These are phyloP conservation scores for Microctenopoma steveboyesi DNA, from an alignment of 2,797 vertebrate species.

Conservation along the genomic window DNA sequence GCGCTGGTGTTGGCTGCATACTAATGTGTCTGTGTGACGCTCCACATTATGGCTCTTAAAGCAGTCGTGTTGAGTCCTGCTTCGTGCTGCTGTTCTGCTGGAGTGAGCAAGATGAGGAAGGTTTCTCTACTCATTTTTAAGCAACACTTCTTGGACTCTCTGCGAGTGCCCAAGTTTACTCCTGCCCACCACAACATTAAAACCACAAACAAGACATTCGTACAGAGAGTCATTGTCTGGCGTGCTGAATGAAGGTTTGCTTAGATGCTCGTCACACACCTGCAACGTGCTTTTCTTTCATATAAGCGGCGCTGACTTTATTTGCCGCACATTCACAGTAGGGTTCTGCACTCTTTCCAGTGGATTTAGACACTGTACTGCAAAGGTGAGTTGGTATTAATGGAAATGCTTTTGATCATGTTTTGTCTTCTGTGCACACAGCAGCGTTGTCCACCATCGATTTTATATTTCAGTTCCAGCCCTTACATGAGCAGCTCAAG, in stretches of 20 bases:
- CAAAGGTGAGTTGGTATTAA: constrained; percentile 21
- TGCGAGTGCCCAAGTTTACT: no score
- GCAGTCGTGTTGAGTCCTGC: constrained; percentile 7
- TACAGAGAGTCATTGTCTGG: not conserved
- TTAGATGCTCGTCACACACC: not conserved
- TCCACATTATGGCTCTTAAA: constrained; percentile 24
- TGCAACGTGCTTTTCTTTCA: not conserved
- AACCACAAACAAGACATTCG: not conserved
- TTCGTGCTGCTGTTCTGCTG: not conserved
- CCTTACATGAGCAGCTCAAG: constrained; percentile 28
- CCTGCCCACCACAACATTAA: no score
- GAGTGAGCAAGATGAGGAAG: not conserved
- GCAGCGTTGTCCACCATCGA: constrained; percentile 5
- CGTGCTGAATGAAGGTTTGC: not conserved
- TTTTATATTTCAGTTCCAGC: constrained; percentile 29
- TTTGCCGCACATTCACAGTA: not conserved
- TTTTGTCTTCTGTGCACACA: constrained; percentile 24
- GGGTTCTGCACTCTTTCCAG: constrained; percentile 1
- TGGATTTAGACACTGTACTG: not conserved
- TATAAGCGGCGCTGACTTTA: not conserved
- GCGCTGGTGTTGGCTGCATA: constrained; percentile 35
- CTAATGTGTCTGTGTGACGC: constrained; percentile 19
- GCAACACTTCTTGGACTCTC: not conserved
- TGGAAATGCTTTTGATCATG: constrained; percentile 9
- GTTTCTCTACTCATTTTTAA: not conserved